A percentile compares a stretch with the other conserved stretches of the same genome.
Evolutionary conservation across 2,113 vertebrate species (phyloP).

Genomic region (Danio rerio): DNA sequence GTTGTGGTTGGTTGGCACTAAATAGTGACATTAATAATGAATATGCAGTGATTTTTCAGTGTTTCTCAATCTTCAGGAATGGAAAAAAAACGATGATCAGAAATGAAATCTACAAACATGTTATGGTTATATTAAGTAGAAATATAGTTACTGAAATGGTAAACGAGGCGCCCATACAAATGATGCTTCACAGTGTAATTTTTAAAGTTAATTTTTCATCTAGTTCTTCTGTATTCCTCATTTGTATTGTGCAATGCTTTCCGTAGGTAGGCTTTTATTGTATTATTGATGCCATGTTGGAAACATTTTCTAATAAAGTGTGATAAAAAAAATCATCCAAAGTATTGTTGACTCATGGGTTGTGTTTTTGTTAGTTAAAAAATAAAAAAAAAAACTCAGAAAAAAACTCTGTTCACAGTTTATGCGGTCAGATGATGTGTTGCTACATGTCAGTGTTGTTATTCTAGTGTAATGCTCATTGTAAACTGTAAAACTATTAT

Average conservation of each 20-base stretch:
- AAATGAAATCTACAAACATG: neutral
- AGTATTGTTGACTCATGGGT: no score
- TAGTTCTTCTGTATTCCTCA: neutral
- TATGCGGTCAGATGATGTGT: no score
- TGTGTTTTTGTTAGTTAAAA: no score
- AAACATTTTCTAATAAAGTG: constrained; percentile 16
- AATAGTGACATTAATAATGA: no score
- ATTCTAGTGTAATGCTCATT: no score
- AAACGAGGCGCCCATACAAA: neutral
- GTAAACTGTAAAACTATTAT: no score
- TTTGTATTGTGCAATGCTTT: constrained; percentile 17
- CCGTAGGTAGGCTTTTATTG: constrained; percentile 12
- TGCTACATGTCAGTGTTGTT: no score
- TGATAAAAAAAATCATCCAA: neutral
- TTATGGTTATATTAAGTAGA: neutral
- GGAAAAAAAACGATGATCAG: neutral
- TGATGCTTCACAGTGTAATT: neutral
- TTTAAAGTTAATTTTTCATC: neutral
- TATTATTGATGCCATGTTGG: constrained; percentile 30
- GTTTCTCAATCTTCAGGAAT: neutral
- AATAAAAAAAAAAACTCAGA: no score
- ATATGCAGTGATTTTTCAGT: neutral
- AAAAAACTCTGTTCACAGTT: no score
- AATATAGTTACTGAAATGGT: neutral
- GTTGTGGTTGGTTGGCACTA: neutral